Evolutionary conservation across 2,113 vertebrate species (phyloP).

Genomic region (Saimiri boliviensis): DNA sequence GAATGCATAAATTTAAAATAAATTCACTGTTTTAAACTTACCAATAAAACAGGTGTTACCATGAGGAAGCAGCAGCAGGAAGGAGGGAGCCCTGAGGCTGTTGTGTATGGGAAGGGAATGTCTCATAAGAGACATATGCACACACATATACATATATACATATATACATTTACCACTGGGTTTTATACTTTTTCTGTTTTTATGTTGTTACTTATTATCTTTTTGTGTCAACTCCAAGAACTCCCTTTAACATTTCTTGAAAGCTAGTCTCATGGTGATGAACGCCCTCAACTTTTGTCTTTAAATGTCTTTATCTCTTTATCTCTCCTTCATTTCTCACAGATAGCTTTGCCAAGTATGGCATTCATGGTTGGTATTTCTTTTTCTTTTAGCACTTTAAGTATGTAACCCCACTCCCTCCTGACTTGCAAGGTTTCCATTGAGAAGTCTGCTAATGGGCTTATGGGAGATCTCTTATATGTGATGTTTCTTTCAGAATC

Average conservation of each 20-base stretch:
- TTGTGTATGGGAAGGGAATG: too few species aligned
- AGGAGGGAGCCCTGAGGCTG: not conserved
- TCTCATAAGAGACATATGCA: too few species aligned
- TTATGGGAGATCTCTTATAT: too few species aligned
- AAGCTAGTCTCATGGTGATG: not conserved
- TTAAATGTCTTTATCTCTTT: not conserved
- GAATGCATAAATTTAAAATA: not conserved
- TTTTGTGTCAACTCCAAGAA: not conserved
- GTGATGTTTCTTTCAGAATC: too few species aligned
- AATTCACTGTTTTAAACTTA: not conserved
- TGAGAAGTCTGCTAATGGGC: too few species aligned
- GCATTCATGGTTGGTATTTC: too few species aligned
- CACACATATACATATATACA: too few species aligned
- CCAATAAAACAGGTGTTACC: not conserved
- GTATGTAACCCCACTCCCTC: too few species aligned
- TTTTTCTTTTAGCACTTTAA: too few species aligned
- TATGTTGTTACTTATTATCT: not conserved
- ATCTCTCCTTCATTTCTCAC: too few species aligned
- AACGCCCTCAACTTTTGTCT: not conserved
- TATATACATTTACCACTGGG: not conserved
- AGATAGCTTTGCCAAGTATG: too few species aligned
- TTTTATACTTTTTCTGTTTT: not conserved
- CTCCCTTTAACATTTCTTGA: not conserved
- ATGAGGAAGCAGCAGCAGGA: not conserved
- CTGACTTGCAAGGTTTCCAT: too few species aligned